phyloP scores from a whole-genome alignment of 2,888 invertebrate genomes.

The Eupithecia exiguata region DNA sequence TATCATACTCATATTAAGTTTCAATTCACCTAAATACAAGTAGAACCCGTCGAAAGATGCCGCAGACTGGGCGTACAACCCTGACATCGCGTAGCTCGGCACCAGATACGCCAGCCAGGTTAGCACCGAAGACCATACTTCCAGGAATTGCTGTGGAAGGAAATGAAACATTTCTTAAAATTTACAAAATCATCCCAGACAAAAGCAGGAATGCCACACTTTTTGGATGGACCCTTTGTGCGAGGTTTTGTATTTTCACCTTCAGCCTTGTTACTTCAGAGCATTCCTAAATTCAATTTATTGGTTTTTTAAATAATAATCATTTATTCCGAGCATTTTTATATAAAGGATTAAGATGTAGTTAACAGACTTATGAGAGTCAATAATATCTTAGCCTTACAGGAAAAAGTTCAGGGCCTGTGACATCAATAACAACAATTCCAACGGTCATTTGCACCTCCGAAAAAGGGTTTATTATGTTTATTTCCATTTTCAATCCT shows the following conservation, averaged over 20 bases:
- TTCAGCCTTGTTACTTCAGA: no score
- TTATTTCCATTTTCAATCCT: no score
- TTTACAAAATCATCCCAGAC: neutral
- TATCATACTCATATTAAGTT: neutral
- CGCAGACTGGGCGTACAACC: conserved; percentile 88
- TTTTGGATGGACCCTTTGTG: neutral
- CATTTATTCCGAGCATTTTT: neutral
- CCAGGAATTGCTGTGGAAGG: conserved; percentile 87
- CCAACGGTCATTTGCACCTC: no score
- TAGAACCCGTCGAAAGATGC: conserved; percentile 88
- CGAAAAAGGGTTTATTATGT: no score
- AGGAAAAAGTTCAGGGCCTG: no score
- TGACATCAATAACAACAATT: no score
- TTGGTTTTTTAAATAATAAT: neutral
- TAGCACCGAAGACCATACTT: conserved; percentile 89
- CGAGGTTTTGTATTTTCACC: neutral
- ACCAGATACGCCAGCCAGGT: conserved; percentile 93
- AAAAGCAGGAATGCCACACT: neutral
- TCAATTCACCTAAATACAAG: conserved; percentile 86
- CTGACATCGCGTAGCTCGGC: conserved; percentile 95
- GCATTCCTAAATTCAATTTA: no score
- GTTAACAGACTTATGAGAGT: neutral
- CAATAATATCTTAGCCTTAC: no score
- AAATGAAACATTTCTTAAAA: neutral
- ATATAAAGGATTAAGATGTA: neutral